Evolutionary conservation across 2,113 vertebrate genomes (phyloP).

Genomic region (Stercorarius parasiticus): DNA sequence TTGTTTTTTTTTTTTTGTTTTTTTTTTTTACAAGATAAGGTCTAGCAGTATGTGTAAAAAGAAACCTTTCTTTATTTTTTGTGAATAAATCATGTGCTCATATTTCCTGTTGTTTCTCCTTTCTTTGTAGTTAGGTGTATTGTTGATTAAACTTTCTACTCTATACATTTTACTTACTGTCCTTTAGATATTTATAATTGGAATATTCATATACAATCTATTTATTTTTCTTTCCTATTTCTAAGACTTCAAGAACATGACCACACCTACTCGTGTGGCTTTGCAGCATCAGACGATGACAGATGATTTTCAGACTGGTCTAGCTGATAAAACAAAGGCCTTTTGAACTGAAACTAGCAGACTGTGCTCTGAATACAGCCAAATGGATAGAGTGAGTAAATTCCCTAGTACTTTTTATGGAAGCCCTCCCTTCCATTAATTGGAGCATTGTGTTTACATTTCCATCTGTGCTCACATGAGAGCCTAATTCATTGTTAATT

Average conservation of each 20-base stretch:
- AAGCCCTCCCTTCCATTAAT: background rate
- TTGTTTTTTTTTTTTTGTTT: no score
- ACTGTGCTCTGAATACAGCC: background rate
- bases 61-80: background rate
- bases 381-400: background rate
- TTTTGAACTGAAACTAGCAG: background rate
- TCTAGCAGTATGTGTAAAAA: background rate
- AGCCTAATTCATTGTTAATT: conserved; percentile 35
- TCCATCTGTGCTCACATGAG: conserved; percentile 24
- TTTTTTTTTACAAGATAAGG: background rate
- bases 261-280: background rate
- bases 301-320: background rate
- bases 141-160: background rate
- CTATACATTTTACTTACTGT: background rate
- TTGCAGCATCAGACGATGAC: background rate
- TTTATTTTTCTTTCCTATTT: background rate
- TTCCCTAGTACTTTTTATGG: background rate
- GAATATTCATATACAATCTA: background rate
- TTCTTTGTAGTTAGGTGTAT: background rate
- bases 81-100: background rate
- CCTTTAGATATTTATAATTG: background rate
- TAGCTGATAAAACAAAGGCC: background rate
- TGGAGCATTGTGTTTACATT: conserved; percentile 17
- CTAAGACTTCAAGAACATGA: background rate
- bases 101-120: background rate